Percentiles rank a stretch among this genome's conserved stretches.
phyloP scores from a whole-genome alignment of 2,888 invertebrate species.

The Cylloceria caligata region DNA sequence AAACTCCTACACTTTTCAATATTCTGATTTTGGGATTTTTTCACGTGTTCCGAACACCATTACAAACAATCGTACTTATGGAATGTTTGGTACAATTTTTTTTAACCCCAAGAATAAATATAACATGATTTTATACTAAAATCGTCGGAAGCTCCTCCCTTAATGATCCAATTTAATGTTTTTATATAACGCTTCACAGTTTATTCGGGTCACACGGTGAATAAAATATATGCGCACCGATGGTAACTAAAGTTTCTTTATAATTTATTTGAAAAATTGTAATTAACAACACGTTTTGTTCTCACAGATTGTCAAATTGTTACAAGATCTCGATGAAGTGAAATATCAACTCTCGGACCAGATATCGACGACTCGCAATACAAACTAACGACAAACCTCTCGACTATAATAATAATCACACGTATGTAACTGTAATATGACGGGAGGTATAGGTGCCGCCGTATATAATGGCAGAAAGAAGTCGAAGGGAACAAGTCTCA shows the following conservation, averaged over 20 bases:
- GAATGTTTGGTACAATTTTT: too few species aligned
- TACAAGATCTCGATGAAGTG: not conserved
- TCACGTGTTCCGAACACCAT: too few species aligned
- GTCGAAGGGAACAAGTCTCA: constrained; percentile 53
- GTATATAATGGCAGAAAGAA: constrained; percentile 50
- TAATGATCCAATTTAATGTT: too few species aligned
- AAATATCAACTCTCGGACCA: not conserved
- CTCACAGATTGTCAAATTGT: not conserved
- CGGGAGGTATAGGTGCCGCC: not conserved
- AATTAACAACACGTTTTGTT: not conserved
- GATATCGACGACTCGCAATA: not conserved
- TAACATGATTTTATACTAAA: too few species aligned
- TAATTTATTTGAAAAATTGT: not conserved
- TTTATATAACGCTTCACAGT: too few species aligned
- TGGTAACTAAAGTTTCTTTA: not conserved
- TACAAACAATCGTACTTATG: too few species aligned
- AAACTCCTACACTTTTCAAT: too few species aligned
- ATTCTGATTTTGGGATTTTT: too few species aligned
- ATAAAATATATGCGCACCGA: too few species aligned
- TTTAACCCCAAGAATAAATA: too few species aligned
- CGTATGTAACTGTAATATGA: not conserved
- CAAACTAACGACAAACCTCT: constrained; percentile 17
- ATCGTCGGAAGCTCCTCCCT: too few species aligned
- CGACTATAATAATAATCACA: not conserved
- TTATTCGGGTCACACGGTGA: not conserved